phyloP scores from a whole-genome alignment of 2,797 vertebrate genomes.

The Carapus acus region DNA sequence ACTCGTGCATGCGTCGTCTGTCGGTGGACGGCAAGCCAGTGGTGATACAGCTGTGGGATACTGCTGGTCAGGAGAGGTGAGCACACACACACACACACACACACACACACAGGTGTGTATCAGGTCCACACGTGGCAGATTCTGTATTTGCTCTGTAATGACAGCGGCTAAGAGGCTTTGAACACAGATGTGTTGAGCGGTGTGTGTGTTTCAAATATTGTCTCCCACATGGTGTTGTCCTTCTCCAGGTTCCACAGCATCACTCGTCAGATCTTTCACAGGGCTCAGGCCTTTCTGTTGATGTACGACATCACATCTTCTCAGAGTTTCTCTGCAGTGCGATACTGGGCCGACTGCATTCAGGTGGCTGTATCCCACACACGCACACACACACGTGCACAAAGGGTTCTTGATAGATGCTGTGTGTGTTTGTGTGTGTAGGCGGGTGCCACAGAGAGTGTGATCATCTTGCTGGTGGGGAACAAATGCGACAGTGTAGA shows the following conservation, averaged over 20 bases:
- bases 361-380: slow-evolving; percentile 74
- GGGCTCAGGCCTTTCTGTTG: slow-evolving; percentile 84
- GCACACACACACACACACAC: too few relatives aligned
- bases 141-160: too few relatives aligned
- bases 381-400: too few relatives aligned
- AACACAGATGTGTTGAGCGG: too few relatives aligned
- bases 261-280: slow-evolving; percentile 84
- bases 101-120: too few relatives aligned
- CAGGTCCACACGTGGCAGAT: too few relatives aligned
- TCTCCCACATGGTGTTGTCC: neutral
- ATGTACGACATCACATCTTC: slow-evolving; percentile 89
- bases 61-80: slow-evolving; percentile 92
- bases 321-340: slow-evolving; percentile 76
- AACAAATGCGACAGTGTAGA: slow-evolving; percentile 82
- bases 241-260: slow-evolving; percentile 84
- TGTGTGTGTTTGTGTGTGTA: too few relatives aligned
- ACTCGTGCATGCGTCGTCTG: slow-evolving; percentile 79
- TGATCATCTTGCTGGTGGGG: slow-evolving; percentile 80
- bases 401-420: too few relatives aligned
- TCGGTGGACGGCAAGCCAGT: slow-evolving; percentile 75
- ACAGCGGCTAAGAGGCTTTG: too few relatives aligned
- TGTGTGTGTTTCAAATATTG: neutral
- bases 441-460: slow-evolving; percentile 72
- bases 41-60: slow-evolving; percentile 88
- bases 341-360: slow-evolving; percentile 84